Base-by-base conservation (phyloP, 2,888 invertebrate species). In the Agrochola lychnidis region DNA sequence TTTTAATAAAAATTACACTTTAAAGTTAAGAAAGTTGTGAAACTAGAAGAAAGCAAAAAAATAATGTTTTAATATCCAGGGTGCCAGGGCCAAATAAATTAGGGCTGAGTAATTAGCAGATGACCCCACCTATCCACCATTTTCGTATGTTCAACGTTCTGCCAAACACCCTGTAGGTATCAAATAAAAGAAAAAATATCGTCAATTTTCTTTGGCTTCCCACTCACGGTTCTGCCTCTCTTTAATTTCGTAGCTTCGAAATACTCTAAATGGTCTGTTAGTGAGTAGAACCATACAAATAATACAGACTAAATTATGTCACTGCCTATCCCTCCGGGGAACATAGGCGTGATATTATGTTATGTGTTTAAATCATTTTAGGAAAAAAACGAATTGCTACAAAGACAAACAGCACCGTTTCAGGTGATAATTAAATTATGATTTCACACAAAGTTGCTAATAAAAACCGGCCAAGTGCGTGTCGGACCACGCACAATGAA, bases 371-470 rank as follows among this genome's bases (percentile, higher is more conserved):
- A 62, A 53, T 56, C 9, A 56, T 9, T 30, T 22, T 14, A 51
- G 30, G 53, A 22, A 67, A 48, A 30, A 67, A 2, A 14, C 22
- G 9, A 53, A 22, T 7, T n/a, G 7, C 22, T 40, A 40, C 62
- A n/a, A 63, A 62, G 62, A 62, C 62, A 62, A 62, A 40, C 22
- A 22, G 22, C 62, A 14, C 14, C 14, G 40, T 40, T 40, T 40
- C 22, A 40, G 12, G 62, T 40, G 62, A 62, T 67, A 30, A 67
- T 22, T 53, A 22, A 56, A 30, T 67, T 30, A 30, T 22, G 22
- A 57, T 14, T 14, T 56, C 30, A 16, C 67, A 56, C 22, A 14
- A 14, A 67, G 53, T 56, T 56, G 30, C 67, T 67, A 67, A 67
- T 22, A 56, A 22, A 67, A n/a, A n/a, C n/a, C n/a, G n/a, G n/a